phyloP scores from a whole-genome alignment of 2,113 vertebrate species.

The Ceyx margarethae region DNA sequence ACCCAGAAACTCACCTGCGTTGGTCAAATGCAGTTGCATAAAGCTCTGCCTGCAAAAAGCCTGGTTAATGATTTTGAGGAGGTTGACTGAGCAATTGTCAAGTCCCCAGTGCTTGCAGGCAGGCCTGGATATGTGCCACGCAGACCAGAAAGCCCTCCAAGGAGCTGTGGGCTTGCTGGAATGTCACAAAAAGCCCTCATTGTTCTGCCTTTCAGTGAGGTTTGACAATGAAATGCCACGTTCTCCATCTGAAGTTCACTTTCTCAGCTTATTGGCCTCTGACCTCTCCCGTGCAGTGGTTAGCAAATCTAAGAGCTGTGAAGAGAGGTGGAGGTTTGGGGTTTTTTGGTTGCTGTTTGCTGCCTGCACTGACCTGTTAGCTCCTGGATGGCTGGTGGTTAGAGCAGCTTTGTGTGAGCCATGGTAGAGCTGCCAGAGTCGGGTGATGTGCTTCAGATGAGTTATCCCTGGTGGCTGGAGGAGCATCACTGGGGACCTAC shows the following conservation, averaged over 20 bases:
- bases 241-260: background rate
- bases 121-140: background rate
- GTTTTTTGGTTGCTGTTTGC: background rate
- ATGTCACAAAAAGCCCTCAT: background rate
- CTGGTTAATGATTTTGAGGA: constrained; percentile 2
- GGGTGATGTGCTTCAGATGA: background rate
- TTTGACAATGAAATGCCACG: background rate
- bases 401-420: background rate
- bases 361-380: background rate
- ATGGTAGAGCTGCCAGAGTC: rapidly evolving
- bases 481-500: background rate
- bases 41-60: background rate
- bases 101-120: background rate
- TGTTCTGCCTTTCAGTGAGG: background rate
- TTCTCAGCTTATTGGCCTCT: background rate
- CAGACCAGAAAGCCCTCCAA: background rate
- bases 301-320: background rate
- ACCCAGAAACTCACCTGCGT: background rate
- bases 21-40: background rate
- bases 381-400: background rate
- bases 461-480: background rate
- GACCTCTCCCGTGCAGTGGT: background rate
- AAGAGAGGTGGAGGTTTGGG: background rate
- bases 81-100: background rate
- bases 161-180: constrained; percentile 15